A percentile compares a stretch with the other conserved stretches of the same genome.
Evolutionary conservation across 1,140 invertebrate genomes (phyloP).

Genomic region (Trichogramma pretiosum): DNA sequence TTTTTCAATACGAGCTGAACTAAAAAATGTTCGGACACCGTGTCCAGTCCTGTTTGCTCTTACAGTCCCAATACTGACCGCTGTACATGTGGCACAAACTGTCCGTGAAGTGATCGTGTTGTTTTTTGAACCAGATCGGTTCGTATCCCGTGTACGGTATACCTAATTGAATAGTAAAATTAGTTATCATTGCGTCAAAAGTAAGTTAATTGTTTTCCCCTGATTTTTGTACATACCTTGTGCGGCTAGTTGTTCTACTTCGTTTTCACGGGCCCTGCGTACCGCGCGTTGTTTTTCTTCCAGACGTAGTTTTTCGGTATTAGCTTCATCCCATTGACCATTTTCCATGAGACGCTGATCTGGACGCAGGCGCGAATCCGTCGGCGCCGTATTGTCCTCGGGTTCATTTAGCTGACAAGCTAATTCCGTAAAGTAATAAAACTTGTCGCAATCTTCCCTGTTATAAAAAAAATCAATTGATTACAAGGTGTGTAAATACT

Average conservation of each 20-base stretch:
- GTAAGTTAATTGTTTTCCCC: too few relatives aligned
- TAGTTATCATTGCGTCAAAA: too few relatives aligned
- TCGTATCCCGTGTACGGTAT: constrained; percentile 66
- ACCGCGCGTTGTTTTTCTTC: constrained; percentile 89
- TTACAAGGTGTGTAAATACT: too few relatives aligned
- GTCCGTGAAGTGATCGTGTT: constrained; percentile 70
- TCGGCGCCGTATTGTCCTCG: constrained; percentile 88
- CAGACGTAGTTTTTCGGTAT: constrained; percentile 77
- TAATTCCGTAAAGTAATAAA: constrained; percentile 90
- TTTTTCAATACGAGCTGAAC: constrained; percentile 18
- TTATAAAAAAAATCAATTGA: too few relatives aligned
- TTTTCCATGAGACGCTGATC: constrained; percentile 98
- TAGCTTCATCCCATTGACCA: constrained; percentile 93
- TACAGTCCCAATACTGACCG: constrained; percentile 88
- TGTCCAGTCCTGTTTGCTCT: constrained; percentile 80
- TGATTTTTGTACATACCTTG: constrained; percentile 49
- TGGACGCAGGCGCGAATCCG: constrained; percentile 85
- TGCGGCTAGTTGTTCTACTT: constrained; percentile 68
- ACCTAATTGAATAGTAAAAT: constrained; percentile 47
- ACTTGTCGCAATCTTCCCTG: constrained; percentile 65
- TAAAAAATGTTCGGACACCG: constrained; percentile 91
- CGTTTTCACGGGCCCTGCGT: constrained; percentile 64
- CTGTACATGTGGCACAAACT: constrained; percentile 77
- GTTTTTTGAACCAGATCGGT: constrained; percentile 86
- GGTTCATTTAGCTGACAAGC: constrained; percentile 94